phyloP scores from a whole-genome alignment of 2,888 invertebrate species.

The Philaethria dido region DNA sequence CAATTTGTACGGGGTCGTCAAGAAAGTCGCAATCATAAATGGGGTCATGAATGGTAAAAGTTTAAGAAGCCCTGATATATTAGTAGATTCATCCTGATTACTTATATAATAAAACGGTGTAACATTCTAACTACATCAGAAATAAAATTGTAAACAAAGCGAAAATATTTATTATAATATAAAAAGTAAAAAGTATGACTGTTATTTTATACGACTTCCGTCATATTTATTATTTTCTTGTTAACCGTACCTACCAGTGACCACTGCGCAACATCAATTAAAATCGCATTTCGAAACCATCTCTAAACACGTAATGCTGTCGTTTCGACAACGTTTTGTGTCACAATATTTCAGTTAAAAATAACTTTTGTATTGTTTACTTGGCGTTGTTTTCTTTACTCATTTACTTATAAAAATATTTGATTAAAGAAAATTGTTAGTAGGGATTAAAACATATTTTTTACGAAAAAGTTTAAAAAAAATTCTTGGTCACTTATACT shows the following conservation, averaged over 20 bases:
- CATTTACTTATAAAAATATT: background rate
- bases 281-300: conserved; percentile 74
- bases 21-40: no score
- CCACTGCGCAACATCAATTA: conserved; percentile 73
- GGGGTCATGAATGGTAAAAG: no score
- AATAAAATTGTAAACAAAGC: no score
- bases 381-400: background rate
- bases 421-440: background rate
- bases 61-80: no score
- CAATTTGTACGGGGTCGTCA: no score
- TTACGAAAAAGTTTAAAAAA: no score
- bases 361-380: conserved; percentile 30
- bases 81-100: no score
- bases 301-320: conserved; percentile 66
- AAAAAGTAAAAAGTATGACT: background rate
- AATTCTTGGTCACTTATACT: no score
- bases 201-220: background rate
- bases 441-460: no score
- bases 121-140: no score
- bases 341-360: conserved; percentile 33
- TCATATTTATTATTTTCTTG: conserved; percentile 19
- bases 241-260: conserved; percentile 58
- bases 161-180: no score
- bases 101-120: no score
- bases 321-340: conserved; percentile 54